A percentile compares a stretch with the other conserved stretches of the same genome.
Conservation (phyloP, 2,113 vertebrate genomes). For the Engraulis encrasicolus region DNA sequence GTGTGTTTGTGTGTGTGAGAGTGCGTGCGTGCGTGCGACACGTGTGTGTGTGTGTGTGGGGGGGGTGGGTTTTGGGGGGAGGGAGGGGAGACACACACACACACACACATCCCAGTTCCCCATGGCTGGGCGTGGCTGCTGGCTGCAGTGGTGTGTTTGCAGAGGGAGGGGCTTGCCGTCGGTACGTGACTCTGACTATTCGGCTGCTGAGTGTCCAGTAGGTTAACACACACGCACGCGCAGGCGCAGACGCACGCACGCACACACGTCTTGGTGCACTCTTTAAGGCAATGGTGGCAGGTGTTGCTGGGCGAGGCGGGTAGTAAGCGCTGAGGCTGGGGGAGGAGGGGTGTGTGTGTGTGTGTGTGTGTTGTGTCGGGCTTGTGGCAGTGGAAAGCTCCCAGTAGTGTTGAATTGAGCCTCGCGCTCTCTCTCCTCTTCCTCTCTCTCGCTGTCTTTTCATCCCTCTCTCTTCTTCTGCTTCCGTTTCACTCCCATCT, state of each 20-base stretch:
- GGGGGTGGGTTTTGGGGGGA: too few species aligned
- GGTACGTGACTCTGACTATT: background rate
- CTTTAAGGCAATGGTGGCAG: constrained; percentile 96
- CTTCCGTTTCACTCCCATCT: too few species aligned
- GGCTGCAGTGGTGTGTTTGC: background rate
- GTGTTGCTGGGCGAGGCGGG: constrained; percentile 65
- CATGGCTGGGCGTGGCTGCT: background rate
- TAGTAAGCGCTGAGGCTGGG: constrained; percentile 63
- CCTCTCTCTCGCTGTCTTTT: background rate
- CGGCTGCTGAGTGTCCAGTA: background rate
- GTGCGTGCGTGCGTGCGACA: too few species aligned
- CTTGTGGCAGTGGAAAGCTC: constrained; percentile 81
- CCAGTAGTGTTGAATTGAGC: constrained; percentile 58
- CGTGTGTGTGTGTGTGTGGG: too few species aligned
- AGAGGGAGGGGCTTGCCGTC: background rate
- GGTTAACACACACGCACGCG: background rate
- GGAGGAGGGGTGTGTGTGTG: too few species aligned
- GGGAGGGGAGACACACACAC: too few species aligned
- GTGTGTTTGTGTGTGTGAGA: too few species aligned
- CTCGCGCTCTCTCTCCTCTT: background rate
- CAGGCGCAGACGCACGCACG: constrained; percentile 3
- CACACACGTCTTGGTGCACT: too few species aligned
- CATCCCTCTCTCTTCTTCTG: background rate
- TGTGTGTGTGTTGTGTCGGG: too few species aligned
- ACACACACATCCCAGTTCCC: background rate